phyloP scores from a whole-genome alignment of 2,113 vertebrate genomes.

The Protomyctophum bolini region DNA sequence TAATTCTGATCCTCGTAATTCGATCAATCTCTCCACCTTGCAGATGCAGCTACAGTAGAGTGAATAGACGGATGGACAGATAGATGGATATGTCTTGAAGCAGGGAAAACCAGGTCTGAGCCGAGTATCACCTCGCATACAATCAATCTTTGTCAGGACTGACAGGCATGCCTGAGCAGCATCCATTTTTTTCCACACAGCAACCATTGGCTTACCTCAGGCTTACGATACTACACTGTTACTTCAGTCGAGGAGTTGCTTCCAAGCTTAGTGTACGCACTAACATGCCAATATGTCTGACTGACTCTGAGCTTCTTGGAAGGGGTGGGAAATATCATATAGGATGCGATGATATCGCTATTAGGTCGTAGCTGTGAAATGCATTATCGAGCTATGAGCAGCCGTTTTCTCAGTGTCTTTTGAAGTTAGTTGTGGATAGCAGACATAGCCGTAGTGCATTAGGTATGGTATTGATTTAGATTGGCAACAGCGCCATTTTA shows the following conservation, averaged over 20 bases:
- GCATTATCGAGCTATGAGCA: background rate
- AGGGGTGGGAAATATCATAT: background rate
- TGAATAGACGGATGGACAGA: conserved; percentile 9
- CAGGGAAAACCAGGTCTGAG: background rate
- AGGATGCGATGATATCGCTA: background rate
- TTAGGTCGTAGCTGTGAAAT: too few species aligned
- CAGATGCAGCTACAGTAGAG: conserved; percentile 24
- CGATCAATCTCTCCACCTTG: conserved; percentile 22
- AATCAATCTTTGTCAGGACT: conserved; percentile 50
- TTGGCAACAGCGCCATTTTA: too few species aligned
- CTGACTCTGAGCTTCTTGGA: conserved; percentile 25
- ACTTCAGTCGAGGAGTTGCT: conserved; percentile 33
- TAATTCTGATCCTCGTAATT: conserved; percentile 34
- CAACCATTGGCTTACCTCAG: conserved; percentile 42
- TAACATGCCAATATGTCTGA: conserved; percentile 28
- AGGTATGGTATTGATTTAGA: too few species aligned
- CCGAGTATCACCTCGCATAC: conserved; percentile 36
- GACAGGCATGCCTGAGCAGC: conserved; percentile 27
- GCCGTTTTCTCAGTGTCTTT: too few species aligned
- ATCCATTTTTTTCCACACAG: conserved; percentile 30
- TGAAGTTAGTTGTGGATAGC: too few species aligned
- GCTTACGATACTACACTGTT: conserved; percentile 53
- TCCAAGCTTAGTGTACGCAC: conserved; percentile 27
- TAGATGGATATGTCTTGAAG: conserved; percentile 6
- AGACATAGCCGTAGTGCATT: too few species aligned